Percentiles rank a stretch among this genome's conserved stretches.
phyloP scores from a whole-genome alignment of 2,888 invertebrate species.

The Horisme vitalbata region DNA sequence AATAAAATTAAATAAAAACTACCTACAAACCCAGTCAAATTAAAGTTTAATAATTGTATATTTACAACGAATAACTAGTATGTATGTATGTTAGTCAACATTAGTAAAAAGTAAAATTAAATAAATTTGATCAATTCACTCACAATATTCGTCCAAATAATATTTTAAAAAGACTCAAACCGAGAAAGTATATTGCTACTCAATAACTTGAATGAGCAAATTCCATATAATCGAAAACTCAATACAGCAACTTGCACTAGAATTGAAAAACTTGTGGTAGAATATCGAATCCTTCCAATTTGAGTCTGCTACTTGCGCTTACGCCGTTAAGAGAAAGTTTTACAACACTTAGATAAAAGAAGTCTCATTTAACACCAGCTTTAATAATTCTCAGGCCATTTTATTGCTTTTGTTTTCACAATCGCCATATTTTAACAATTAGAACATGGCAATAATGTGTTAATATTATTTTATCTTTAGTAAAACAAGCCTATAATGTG shows the following conservation, averaged over 20 bases:
- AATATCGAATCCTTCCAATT: background rate
- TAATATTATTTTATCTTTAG: slow-evolving; percentile 24
- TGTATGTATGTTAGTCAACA: slow-evolving; percentile 46
- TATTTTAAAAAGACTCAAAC: background rate
- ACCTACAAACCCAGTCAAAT: slow-evolving; percentile 33
- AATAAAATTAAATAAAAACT: slow-evolving; percentile 6
- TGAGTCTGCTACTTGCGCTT: background rate
- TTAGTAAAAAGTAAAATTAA: slow-evolving; percentile 49
- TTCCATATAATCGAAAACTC: too few species aligned
- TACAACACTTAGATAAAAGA: background rate
- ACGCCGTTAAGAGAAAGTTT: too few species aligned
- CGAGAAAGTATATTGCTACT: too few species aligned
- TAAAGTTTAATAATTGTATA: slow-evolving; percentile 53
- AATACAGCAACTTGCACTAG: too few species aligned
- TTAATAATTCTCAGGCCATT: slow-evolving; percentile 12
- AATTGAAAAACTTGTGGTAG: too few species aligned
- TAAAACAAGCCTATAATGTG: slow-evolving; percentile 13
- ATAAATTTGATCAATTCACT: slow-evolving; percentile 35
- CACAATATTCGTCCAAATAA: slow-evolving; percentile 35
- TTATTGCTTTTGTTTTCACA: slow-evolving; percentile 44
- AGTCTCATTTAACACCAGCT: background rate
- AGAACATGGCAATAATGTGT: slow-evolving; percentile 28
- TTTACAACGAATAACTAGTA: slow-evolving; percentile 58
- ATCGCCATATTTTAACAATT: slow-evolving; percentile 20
- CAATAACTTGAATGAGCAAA: too few species aligned